Evolutionary conservation across 2,797 vertebrate genomes (phyloP).

Genomic region (Argya squamiceps): DNA sequence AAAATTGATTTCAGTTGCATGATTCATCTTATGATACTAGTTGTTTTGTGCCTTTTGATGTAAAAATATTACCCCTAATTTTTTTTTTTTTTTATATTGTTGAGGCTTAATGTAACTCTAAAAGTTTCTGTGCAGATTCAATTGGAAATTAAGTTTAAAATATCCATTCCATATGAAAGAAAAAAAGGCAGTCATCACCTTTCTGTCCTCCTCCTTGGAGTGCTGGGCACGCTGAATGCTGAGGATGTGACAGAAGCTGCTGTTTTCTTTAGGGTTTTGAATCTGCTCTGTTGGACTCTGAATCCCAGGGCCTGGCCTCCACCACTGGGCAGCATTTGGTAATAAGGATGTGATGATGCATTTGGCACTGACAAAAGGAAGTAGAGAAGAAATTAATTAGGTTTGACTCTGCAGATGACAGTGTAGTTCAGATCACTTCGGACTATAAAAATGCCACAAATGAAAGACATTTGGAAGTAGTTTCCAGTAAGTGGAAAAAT

Average conservation of each 20-base stretch:
- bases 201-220: not conserved
- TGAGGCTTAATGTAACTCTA: not conserved
- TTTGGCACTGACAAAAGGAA: conserved; percentile 25
- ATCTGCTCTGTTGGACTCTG: not conserved
- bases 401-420: conserved; percentile 6
- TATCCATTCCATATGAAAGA: not conserved
- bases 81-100: not conserved
- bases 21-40: not conserved
- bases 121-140: not conserved
- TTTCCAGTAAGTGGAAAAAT: conserved; percentile 2
- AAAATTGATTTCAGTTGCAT: not conserved
- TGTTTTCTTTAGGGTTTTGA: not conserved
- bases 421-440: not conserved
- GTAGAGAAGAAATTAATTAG: conserved; percentile 3
- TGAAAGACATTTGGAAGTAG: not conserved
- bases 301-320: not conserved
- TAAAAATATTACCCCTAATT: not conserved
- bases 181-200: not conserved
- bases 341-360: not conserved
- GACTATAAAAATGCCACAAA: not conserved
- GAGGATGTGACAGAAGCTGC: not conserved
- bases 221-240: not conserved
- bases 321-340: not conserved
- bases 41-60: not conserved
- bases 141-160: not conserved